phyloP scores from a whole-genome alignment of 2,888 invertebrate species.

The Aleiodes testaceus region DNA sequence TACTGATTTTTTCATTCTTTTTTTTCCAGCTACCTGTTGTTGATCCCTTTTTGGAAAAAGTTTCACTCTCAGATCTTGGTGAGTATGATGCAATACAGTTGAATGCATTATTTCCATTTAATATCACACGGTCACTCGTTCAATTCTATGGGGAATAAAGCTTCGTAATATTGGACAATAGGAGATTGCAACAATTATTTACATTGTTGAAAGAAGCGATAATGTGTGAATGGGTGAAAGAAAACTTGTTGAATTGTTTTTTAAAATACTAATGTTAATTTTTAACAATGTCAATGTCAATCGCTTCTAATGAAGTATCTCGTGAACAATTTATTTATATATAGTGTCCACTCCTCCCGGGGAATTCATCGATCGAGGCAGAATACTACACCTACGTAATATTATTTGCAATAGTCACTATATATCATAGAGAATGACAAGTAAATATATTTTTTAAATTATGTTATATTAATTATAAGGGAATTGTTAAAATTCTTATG shows the following conservation, averaged over 20 bases:
- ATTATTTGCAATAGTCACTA: too few species aligned
- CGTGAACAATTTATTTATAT: too few species aligned
- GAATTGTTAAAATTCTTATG: too few species aligned
- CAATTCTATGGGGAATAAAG: neutral
- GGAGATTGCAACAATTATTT: too few species aligned
- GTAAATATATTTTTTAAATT: too few species aligned
- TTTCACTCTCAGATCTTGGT: constrained; percentile 85
- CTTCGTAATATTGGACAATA: too few species aligned
- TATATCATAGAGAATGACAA: too few species aligned
- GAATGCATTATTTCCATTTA: neutral
- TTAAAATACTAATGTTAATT: neutral
- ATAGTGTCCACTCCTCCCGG: constrained; percentile 18
- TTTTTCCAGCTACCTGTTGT: constrained; percentile 89
- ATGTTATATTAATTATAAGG: too few species aligned
- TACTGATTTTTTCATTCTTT: constrained; percentile 58
- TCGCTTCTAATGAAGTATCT: constrained; percentile 15
- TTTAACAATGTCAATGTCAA: constrained; percentile 6
- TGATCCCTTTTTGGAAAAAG: constrained; percentile 93
- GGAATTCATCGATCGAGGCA: constrained; percentile 40
- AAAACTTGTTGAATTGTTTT: too few species aligned
- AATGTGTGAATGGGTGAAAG: too few species aligned
- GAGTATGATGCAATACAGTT: constrained; percentile 70
- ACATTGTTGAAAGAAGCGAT: too few species aligned
- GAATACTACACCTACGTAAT: constrained; percentile 20
- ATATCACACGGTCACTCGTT: constrained; percentile 10